phyloP scores from a whole-genome alignment of 2,888 invertebrate species.

The Trilocha varians region DNA sequence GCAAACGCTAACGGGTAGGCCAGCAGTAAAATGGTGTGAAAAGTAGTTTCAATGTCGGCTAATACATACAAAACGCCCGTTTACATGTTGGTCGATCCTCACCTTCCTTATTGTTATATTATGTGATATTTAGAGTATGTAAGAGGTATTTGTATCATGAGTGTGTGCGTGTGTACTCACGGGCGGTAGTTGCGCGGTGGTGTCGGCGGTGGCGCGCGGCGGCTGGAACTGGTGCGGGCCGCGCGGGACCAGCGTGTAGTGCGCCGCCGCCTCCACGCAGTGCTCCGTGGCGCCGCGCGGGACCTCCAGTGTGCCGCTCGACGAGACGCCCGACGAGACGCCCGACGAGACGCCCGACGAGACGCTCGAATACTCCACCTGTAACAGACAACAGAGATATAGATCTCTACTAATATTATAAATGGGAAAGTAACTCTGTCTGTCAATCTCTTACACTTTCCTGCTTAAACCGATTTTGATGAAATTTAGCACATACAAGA shows the following conservation, averaged over 20 bases:
- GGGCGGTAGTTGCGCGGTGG: conserved; percentile 14
- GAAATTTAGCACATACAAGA: too few species aligned
- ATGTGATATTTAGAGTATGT: background rate
- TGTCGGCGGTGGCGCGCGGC: conserved; percentile 22
- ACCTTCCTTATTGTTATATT: too few species aligned
- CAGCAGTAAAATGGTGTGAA: too few species aligned
- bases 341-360: conserved; percentile 33
- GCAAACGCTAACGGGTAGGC: too few species aligned
- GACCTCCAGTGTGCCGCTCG: conserved; percentile 48
- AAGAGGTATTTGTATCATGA: background rate
- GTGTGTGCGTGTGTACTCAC: conserved; percentile 14
- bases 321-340: conserved; percentile 42
- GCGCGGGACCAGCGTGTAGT: conserved; percentile 79
- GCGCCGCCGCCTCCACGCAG: conserved; percentile 81
- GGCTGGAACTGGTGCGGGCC: conserved; percentile 86
- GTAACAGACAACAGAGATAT: conserved; percentile 5
- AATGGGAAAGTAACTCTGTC: too few species aligned
- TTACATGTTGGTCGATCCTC: too few species aligned
- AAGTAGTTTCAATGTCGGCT: too few species aligned
- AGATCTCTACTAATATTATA: too few species aligned
- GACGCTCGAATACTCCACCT: conserved; percentile 57
- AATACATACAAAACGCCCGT: too few species aligned
- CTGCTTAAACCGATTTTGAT: too few species aligned
- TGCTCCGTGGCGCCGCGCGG: conserved; percentile 78
- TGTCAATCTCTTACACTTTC: too few species aligned